These are phyloP conservation scores for Aurelia sp. DNA, from an alignment of 30 jellyfish, hydroid and myxozoan genomes.

Conservation along the genomic window DNA sequence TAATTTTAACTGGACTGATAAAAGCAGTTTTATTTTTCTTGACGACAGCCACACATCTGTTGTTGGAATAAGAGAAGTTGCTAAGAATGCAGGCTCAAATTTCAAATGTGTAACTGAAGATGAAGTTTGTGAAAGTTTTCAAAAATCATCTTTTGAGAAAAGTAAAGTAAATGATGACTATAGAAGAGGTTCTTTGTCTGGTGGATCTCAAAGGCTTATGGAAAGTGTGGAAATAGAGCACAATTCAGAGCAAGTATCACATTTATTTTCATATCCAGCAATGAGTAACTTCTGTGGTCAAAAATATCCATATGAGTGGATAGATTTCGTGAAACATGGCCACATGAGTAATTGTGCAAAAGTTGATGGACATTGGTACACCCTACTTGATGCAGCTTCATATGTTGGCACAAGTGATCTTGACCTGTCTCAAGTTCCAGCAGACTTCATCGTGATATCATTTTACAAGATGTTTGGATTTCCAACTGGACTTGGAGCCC, in stretches of 20 bases:
- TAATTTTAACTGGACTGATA: conserved; percentile 32
- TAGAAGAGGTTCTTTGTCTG: background rate
- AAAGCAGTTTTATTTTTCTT: conserved; percentile 38
- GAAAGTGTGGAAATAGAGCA: background rate
- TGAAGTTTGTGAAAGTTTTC: background rate
- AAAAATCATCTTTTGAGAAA: too few species aligned
- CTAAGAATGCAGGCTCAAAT: conserved; percentile 19
- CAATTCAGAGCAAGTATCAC: background rate
- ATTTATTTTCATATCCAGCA: conserved; percentile 64
- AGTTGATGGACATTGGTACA: conserved; percentile 26
- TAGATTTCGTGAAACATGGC: conserved; percentile 17
- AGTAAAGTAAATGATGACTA: too few species aligned
- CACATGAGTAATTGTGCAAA: background rate
- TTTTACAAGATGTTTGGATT: conserved; percentile 71
- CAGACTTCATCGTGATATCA: conserved; percentile 57
- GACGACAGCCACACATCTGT: conserved; percentile 76
- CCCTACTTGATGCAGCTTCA: conserved; percentile 68
- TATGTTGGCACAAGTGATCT: conserved; percentile 46
- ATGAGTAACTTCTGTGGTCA: conserved; percentile 77
- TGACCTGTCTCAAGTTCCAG: conserved; percentile 20
- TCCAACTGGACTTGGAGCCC: conserved; percentile 81
- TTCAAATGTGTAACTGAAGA: conserved; percentile 38
- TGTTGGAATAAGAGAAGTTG: conserved; percentile 70
- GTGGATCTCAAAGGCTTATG: background rate
- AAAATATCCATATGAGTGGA: conserved; percentile 58